Evolutionary conservation across 92 coral and sea anemone species (phyloP), one percentile per base, ranked within the genome.

Genomic region (Paramuricea clavata): DNA sequence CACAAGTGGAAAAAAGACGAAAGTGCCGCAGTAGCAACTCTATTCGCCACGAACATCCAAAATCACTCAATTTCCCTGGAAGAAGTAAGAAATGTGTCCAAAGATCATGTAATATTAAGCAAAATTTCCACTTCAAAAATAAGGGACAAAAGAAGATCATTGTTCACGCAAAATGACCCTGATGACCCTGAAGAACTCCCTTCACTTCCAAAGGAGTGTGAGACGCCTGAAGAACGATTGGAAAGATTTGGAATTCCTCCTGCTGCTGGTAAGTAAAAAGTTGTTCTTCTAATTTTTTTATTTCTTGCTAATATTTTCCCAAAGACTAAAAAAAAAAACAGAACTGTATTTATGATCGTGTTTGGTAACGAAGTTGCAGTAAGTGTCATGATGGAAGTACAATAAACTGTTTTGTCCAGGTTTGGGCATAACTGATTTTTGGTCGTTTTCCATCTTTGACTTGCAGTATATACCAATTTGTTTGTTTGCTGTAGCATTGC

Each of bases 131-230:
- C 41, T 4, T 33, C 69, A 22, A 78, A 78, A 78, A 44, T 78
- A 28, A 57, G 83, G 21, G 83, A 78, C 76, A 78, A 78, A 78
- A 27, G 50, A 26, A 44, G 83, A 25, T 28, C 68, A 78, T 78
- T 27, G 12, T 61, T 61, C 21, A 61, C 6, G 17, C 1, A 25
- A 1, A n/a, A n/a, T n/a, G n/a, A n/a, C n/a, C n/a, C n/a, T n/a
- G 27, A 10, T 10, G 1, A 1, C 2, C 2, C 1, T 8, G 62
- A 6, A 19, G 62, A 54, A 10, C 19, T 9, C 6, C 62, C 26
- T 23, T 2, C 19, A 5, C 62, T 21, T 10, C 62, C 62, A 54
- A 1, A 21, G 17, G 62, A 54, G 17, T 23, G 17, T 1, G 62
- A 54, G 26, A 6, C 62, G 11, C 2, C 62, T 21, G 62, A 19